Evolutionary conservation across 1,140 invertebrate genomes (phyloP), one percentile per base, ranked within the genome.

Genomic region (Paralvinella palmiformis): DNA sequence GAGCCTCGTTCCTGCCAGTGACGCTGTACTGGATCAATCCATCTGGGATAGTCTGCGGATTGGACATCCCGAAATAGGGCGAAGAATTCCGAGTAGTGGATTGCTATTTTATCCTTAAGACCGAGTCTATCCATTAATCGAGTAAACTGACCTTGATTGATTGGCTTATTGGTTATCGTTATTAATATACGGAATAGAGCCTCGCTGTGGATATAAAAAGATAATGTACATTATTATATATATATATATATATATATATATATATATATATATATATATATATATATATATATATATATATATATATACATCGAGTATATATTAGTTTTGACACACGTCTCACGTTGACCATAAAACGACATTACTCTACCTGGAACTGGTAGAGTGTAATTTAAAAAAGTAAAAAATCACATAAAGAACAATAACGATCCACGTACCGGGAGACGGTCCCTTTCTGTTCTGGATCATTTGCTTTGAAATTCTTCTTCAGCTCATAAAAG

Each of bases 401-500:
- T n/a, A n/a, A n/a, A n/a, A n/a, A n/a, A n/a, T n/a, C n/a, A n/a
- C n/a, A n/a, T n/a, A n/a, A n/a, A n/a, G n/a, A n/a, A 41, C 37
- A 10, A 41, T 41, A 10, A 41, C 10, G n/a, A 10, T 27, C 3
- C 36, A 64, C 62, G 53, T 71, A 79, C 77, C 72, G 74, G n/a
- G 75, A 72, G 6, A 81, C 78, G 59, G 79, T 78, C 36, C 78
- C 78, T 68, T 75, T 76, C 17, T 73, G 72, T 62, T 81, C 78
- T 22, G 77, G 78, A 55, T 81, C 79, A 41, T 79, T 79, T 63
- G 79, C 74, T 48, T 73, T 75, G 65, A 81, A 81, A 41, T 72
- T 71, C 59, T 77, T 80, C 58, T 71, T 71, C 24, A 80, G 67
- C 64, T 81, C 78, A 61, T 71, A 75, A 61, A 71, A 79, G 45